phyloP scores from a whole-genome alignment of 1,140 invertebrate species.

The Meloidogyne exigua region DNA sequence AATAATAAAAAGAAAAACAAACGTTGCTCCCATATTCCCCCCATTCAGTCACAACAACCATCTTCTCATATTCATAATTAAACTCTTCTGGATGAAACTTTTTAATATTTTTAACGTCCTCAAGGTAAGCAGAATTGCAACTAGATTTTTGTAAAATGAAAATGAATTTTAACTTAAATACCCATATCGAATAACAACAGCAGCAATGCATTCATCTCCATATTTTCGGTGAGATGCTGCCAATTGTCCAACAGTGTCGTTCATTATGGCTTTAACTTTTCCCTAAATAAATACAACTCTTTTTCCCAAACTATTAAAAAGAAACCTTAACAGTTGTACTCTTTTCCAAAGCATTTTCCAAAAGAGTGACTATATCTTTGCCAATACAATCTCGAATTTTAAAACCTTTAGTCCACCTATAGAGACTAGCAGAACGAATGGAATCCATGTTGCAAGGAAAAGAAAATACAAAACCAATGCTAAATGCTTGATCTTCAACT shows the following conservation, averaged over 20 bases:
- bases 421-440: slow-evolving; percentile 59
- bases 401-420: slow-evolving; percentile 64
- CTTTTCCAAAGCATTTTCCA: slow-evolving; percentile 60
- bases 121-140: slow-evolving; percentile 61
- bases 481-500: slow-evolving; percentile 58
- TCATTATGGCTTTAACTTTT: slow-evolving; percentile 62
- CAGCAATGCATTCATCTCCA: slow-evolving; percentile 56
- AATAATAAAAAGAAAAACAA: slow-evolving; percentile 15
- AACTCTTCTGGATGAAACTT: slow-evolving; percentile 55
- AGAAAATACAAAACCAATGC: slow-evolving; percentile 63
- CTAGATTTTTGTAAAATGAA: slow-evolving; percentile 36
- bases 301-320: too few relatives aligned
- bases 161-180: too few relatives aligned
- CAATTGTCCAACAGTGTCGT: slow-evolving; percentile 62
- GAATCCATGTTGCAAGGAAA: slow-evolving; percentile 62
- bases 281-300: too few relatives aligned
- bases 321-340: slow-evolving; percentile 50
- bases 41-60: slow-evolving; percentile 61
- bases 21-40: slow-evolving; percentile 59
- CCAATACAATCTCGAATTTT: slow-evolving; percentile 62
- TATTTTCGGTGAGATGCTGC: slow-evolving; percentile 62
- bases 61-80: slow-evolving; percentile 56
- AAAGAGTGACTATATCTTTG: slow-evolving; percentile 57
- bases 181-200: slow-evolving; percentile 63
- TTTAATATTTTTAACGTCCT: slow-evolving; percentile 57